Conservation (phyloP, 2,797 vertebrate species). For the Myioborus miniatus region DNA sequence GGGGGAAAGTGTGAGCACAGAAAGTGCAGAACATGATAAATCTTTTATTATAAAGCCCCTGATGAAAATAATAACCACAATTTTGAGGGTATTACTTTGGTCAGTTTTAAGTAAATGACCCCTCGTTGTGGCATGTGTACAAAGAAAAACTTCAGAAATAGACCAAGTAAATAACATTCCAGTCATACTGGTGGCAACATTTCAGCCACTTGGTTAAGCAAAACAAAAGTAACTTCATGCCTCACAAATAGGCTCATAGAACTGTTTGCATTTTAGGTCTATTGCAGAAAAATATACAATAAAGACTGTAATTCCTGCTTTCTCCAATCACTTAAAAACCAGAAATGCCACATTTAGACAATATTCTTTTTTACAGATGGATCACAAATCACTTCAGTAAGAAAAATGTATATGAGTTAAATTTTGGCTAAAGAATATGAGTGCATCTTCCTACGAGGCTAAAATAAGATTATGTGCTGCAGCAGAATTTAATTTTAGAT, state of each 20-base stretch:
- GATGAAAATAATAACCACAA: constrained; percentile 19
- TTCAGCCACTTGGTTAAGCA: constrained; percentile 54
- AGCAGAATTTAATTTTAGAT: constrained; percentile 20
- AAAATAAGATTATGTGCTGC: not conserved
- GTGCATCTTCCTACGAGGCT: not conserved
- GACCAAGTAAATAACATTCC: constrained; percentile 79
- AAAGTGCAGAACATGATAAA: not conserved
- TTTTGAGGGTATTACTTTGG: not conserved
- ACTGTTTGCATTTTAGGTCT: not conserved
- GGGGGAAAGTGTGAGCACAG: not conserved
- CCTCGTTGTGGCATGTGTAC: constrained; percentile 40
- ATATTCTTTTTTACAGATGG: not conserved
- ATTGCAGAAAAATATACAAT: not conserved
- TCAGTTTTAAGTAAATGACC: constrained; percentile 47
- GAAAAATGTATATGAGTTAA: not conserved
- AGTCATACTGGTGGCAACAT: constrained; percentile 70
- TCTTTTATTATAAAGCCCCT: not conserved
- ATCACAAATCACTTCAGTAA: not conserved
- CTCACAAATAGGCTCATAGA: constrained; percentile 43
- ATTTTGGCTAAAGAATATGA: not conserved
- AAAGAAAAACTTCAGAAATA: constrained; percentile 71
- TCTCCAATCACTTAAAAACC: not conserved
- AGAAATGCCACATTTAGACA: not conserved
- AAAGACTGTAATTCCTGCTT: not conserved
- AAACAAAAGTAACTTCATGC: constrained; percentile 67